Percentiles rank a stretch among this genome's conserved stretches.
phyloP scores from a whole-genome alignment of 1,140 invertebrate genomes.

The Propsilocerus akamusi region DNA sequence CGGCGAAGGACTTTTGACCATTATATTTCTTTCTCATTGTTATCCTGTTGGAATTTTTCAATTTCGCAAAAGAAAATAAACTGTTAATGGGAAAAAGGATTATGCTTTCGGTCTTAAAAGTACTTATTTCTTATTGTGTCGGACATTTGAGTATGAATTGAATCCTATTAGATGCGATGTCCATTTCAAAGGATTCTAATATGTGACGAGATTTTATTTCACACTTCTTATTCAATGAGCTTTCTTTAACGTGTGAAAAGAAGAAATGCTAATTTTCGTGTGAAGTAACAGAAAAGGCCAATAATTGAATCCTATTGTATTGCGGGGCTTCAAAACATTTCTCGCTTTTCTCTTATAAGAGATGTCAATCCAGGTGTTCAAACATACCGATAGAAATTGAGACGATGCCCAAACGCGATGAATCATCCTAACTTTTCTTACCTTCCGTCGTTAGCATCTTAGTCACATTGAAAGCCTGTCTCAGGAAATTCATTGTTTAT shows the following conservation, averaged over 20 bases:
- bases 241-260: background rate
- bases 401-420: slow-evolving; percentile 6
- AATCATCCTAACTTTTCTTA: slow-evolving; percentile 7
- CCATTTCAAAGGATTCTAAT: background rate
- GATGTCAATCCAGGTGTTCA: too few relatives aligned
- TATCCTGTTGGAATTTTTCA: slow-evolving; percentile 2
- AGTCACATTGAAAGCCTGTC: slow-evolving; percentile 21
- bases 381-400: slow-evolving; percentile 16
- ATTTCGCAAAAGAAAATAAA: background rate
- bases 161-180: background rate
- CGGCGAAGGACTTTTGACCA: background rate
- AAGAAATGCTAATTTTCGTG: slow-evolving; percentile 15
- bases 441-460: slow-evolving; percentile 19
- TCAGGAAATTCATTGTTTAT: slow-evolving; percentile 18
- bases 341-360: slow-evolving; percentile 1
- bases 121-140: background rate
- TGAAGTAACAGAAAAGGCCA: slow-evolving; percentile 9
- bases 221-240: background rate
- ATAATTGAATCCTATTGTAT: slow-evolving; percentile 3
- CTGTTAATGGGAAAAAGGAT: background rate
- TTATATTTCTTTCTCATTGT: background rate
- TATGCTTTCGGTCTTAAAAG: background rate
- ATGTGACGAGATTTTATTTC: background rate
- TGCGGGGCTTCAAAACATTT: slow-evolving; percentile 8
- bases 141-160: background rate